Base-by-base conservation (phyloP, 2,113 vertebrate genomes). In the Rutilus rutilus region DNA sequence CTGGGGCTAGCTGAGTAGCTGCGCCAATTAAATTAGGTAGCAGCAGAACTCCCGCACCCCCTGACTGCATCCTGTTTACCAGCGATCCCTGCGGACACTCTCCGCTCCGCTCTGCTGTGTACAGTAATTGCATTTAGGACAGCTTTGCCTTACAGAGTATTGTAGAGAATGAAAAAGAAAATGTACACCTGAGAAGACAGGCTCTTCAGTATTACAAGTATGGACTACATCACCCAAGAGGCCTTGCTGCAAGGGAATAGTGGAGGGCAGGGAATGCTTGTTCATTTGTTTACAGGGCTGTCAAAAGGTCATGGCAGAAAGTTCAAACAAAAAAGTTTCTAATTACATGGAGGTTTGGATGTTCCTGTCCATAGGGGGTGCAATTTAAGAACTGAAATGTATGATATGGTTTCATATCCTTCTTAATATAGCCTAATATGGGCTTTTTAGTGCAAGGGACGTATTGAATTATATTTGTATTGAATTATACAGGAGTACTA, bases 11-110 rank as follows among this genome's bases (percentile, higher is more conserved):
- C 85, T 78, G 30, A 65, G 86, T 86, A 88, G 88, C 90, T 69
- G 71, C 36, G 50, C 81, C 88, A 89, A 90, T 90, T 90, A 90
- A 90, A 90, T 90, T 90, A 90, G 90, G 87, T 79, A 90, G 87
- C 75, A 90, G 85, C 81, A 89, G 87, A 88, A 83, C 80, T 87
- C 62, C 78, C 10, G 59, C 79, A 78, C 87, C 77, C 86, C 64
- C 86, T 86, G 86, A 86, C 86, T 89, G 88, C 73, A 84, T 84
- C 82, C 86, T 90, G 87, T 85, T 86, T 88, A 86, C 86, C 71
- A 36, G 83, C 83, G 19, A 86, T 76, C 84, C 88, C 82, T 11
- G 36, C 15, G 75, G 88, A 89, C 64, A 36, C 75, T 87, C 65
- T 33, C 54, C 11, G 78, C 83, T 83, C 57, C 78, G 88, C 86